Evolutionary conservation across 2,888 invertebrate species (phyloP), one percentile per base, ranked within the genome.

Genomic region (Nemotelus nigrinus): DNA sequence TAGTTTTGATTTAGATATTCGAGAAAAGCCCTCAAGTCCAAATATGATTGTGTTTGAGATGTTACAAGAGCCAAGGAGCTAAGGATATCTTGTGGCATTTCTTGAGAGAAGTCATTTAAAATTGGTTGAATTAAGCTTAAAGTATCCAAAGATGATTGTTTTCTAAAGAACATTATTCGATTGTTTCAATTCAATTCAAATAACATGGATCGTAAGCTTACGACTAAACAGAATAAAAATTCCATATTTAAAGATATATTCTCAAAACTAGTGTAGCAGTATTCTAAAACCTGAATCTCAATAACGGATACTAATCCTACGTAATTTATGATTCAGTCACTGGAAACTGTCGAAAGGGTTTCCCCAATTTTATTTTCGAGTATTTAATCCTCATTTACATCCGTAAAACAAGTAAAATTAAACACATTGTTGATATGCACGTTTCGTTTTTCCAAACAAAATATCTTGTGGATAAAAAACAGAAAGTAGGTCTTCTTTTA

Each of bases 1-100:
- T 72, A 72, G 72, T 72, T 72, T 58, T 60, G 60, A 72, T 48
- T 74, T 74, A 47, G 63, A 41, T 63, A 74, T 74, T 60, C 74
- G 63, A 48, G 48, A 50, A 6, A 74, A 74, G 44, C 63, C 10
- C 63, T 48, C 6, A 7, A 41, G 63, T 2, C 25, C 25, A 74
- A 8, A 44, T 43, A 43, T n/a, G 55, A 53, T 7, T 8, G 53
- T 55, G n/a, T 47, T 65, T 65, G 39, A 7, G 41, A 60, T 60
- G 41, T 39, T 50, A 4, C 41, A 60, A 25, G 41, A n/a, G 7
- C 41, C 3, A 60, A 60, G 41, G 25, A 25, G 25, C 25, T 25
- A 25, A 25, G 25, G 25, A 25, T 25, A 1, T 25, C 25, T 25
- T 25, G 25, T 25, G 25, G 25, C 25, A 25, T 25, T 25, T 25